Evolutionary conservation across 2,888 invertebrate genomes (phyloP).

Genomic region (Tinea trinotella): DNA sequence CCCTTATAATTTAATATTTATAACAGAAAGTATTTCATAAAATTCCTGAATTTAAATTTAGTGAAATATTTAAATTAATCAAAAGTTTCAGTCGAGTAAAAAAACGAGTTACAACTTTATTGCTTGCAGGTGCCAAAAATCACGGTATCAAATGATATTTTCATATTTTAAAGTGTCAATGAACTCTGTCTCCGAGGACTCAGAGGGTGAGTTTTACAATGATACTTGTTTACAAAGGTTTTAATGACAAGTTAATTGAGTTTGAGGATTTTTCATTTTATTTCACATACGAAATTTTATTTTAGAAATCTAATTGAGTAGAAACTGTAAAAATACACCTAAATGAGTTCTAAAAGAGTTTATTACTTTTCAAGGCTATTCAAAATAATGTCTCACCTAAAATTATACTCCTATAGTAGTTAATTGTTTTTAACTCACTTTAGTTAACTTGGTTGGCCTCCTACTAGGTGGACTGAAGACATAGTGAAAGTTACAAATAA

Average conservation of each 20-base stretch:
- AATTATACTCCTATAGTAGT: too few species aligned
- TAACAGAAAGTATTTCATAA: too few species aligned
- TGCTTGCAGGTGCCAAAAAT: neutral
- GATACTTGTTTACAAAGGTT: neutral
- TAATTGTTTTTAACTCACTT: too few species aligned
- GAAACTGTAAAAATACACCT: neutral
- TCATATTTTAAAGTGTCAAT: neutral
- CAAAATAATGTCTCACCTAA: too few species aligned
- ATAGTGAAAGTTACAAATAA: too few species aligned
- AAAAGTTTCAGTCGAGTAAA: too few species aligned
- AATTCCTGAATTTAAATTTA: too few species aligned
- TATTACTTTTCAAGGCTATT: too few species aligned
- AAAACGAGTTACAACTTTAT: neutral
- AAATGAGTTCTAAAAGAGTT: neutral
- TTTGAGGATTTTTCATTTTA: neutral
- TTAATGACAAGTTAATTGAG: neutral
- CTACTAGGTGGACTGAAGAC: too few species aligned
- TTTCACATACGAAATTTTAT: neutral
- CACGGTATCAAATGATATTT: neutral
- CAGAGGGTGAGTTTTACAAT: neutral
- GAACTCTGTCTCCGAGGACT: neutral
- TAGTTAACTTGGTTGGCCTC: too few species aligned
- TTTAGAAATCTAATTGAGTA: conserved; percentile 3
- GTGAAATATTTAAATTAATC: too few species aligned
- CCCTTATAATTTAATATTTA: too few species aligned